phyloP scores from a whole-genome alignment of 2,797 vertebrate genomes.

The Gymnoscopelus braueri region DNA sequence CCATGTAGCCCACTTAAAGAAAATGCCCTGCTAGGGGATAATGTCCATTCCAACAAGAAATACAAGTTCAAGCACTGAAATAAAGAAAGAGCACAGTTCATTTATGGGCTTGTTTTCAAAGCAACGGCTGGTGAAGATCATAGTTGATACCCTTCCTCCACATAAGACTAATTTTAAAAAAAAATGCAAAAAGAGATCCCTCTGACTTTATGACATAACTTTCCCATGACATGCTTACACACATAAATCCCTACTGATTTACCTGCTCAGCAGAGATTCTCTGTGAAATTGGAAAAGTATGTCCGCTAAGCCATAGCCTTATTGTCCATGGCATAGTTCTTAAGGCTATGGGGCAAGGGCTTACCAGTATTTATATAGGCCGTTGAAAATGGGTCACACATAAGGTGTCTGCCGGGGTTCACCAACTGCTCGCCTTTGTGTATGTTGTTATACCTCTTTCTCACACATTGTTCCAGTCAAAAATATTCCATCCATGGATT shows the following conservation, averaged over 20 bases:
- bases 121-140: too few relatives aligned
- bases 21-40: too few relatives aligned
- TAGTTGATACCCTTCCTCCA: too few relatives aligned
- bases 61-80: too few relatives aligned
- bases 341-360: background rate
- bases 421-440: too few relatives aligned
- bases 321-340: too few relatives aligned
- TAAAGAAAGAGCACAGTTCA: too few relatives aligned
- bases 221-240: background rate
- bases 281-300: conserved; percentile 2
- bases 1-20: too few relatives aligned
- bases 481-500: background rate
- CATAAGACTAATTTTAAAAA: too few relatives aligned
- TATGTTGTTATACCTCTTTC: background rate
- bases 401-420: background rate
- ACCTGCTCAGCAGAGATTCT: background rate
- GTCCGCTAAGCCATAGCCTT: too few relatives aligned
- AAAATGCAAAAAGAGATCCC: background rate
- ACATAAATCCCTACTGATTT: background rate
- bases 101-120: too few relatives aligned
- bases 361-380: background rate
- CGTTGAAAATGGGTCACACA: background rate
- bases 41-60: too few relatives aligned
- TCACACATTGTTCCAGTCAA: background rate
- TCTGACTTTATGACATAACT: background rate